Base-by-base conservation (phyloP, 2,888 invertebrate genomes). In the Odontocolon sp. region DNA sequence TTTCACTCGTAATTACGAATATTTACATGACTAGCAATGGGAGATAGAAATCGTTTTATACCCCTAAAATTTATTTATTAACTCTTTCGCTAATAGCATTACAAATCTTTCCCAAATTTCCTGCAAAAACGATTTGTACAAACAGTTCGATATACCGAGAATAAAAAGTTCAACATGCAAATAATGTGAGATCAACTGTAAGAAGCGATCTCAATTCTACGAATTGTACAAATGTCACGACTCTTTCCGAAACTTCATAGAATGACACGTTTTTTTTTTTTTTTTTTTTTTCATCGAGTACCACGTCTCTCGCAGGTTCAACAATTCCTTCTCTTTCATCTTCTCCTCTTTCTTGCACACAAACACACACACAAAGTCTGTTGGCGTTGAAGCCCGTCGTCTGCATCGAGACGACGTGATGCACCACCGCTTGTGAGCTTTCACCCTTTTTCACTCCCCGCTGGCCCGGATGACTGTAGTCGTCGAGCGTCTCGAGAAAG, bases 261-360 rank as follows among this genome's bases (percentile, higher is more conserved):
- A 36, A 57, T 56, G 45, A 45, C 56, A 45, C 28, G 9, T 2
- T 56, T 54, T n/a, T n/a, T n/a, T n/a, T n/a, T n/a, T n/a, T n/a
- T n/a, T n/a, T n/a, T n/a, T n/a, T n/a, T n/a, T n/a, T 63, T 38
- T 50, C 56, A 64, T 57, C 31, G 38, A 31, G 57, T 64, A 54
- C 11, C 28, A 47, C 64, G 45, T 56, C 33, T 47, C 50, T 42
- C 36, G 18, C 21, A 50, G 38, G 18, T 56, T 64, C 47, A 47
- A 47, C 57, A 6, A 57, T 26, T 31, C 57, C 31, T 45, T 11
- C 14, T 11, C 5, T 31, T 45, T 38, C n/a, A n/a, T 45, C 33
- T 26, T 47, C 45, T 33, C 26, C 38, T 36, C 36, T 57, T 63
- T 23, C 40, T 18, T 9, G 54, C 50, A 4, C 38, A 21, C 47